Conservation (phyloP, 2,797 vertebrate genomes). For the Onychomys leucogaster region DNA sequence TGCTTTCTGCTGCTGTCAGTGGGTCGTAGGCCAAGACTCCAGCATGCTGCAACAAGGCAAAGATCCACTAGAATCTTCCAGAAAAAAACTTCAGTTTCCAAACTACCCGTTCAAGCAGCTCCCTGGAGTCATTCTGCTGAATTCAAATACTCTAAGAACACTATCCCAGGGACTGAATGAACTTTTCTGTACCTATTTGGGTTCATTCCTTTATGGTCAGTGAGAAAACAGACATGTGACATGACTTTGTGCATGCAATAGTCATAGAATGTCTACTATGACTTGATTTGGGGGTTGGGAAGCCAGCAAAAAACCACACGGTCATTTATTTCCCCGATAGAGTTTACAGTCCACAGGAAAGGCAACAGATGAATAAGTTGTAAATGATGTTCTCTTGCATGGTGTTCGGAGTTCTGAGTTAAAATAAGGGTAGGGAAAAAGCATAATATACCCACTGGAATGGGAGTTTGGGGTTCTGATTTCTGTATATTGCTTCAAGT, state of each 20-base stretch:
- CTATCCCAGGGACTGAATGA: background rate
- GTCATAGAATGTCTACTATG: background rate
- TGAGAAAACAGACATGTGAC: background rate
- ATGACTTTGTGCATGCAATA: background rate
- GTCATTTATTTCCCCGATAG: background rate
- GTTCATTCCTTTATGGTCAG: background rate
- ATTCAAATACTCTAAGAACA: background rate
- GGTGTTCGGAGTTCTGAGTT: background rate
- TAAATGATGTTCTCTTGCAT: background rate
- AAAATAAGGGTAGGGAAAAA: background rate
- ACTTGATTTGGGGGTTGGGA: background rate
- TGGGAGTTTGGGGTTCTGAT: too few relatives aligned
- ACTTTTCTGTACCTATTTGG: background rate
- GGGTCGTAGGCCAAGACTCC: background rate
- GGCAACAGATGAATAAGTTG: background rate
- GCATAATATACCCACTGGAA: background rate
- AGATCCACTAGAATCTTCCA: background rate
- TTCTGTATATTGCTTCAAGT: background rate
- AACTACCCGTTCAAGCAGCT: background rate
- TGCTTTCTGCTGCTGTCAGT: background rate
- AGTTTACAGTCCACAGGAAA: background rate
- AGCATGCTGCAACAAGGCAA: background rate
- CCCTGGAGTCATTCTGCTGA: background rate
- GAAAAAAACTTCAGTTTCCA: constrained; percentile 40
- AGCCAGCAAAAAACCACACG: background rate